phyloP scores from a whole-genome alignment of 2,113 vertebrate genomes.

The Anoura caudifer region DNA sequence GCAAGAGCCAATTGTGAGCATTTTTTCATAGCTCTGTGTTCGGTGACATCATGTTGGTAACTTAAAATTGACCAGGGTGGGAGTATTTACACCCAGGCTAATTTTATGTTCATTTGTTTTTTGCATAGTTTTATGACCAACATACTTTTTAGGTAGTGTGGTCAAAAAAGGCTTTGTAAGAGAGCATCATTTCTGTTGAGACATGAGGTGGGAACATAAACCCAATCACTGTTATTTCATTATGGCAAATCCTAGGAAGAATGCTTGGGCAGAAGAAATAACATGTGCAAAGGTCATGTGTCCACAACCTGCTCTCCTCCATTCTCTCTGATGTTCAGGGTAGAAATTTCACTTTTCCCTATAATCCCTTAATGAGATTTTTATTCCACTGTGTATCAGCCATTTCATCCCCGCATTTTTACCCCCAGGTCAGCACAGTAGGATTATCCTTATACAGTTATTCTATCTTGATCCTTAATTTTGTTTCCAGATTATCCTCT shows the following conservation, averaged over 20 bases:
- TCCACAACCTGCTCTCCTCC: not conserved
- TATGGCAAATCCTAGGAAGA: not conserved
- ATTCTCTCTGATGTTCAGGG: not conserved
- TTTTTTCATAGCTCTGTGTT: not conserved
- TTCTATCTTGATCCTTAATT: not conserved
- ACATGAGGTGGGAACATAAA: not conserved
- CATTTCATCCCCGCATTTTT: not conserved
- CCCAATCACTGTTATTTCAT: too few species aligned
- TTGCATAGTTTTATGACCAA: not conserved
- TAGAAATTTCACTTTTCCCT: not conserved
- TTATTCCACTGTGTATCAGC: accelerated
- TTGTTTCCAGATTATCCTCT: not conserved
- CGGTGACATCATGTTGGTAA: not conserved
- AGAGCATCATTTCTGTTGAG: not conserved
- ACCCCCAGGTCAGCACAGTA: too few species aligned
- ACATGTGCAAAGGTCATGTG: not conserved
- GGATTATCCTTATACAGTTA: too few species aligned
- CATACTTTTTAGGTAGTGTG: not conserved
- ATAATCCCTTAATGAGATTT: not conserved
- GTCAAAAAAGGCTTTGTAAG: not conserved
- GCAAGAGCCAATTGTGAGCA: not conserved
- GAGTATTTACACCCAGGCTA: not conserved
- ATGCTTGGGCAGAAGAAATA: not conserved
- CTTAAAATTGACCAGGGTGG: not conserved
- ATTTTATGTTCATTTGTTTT: not conserved